Base-by-base conservation (phyloP, 1,140 invertebrate genomes). In the Drosophila insularis region DNA sequence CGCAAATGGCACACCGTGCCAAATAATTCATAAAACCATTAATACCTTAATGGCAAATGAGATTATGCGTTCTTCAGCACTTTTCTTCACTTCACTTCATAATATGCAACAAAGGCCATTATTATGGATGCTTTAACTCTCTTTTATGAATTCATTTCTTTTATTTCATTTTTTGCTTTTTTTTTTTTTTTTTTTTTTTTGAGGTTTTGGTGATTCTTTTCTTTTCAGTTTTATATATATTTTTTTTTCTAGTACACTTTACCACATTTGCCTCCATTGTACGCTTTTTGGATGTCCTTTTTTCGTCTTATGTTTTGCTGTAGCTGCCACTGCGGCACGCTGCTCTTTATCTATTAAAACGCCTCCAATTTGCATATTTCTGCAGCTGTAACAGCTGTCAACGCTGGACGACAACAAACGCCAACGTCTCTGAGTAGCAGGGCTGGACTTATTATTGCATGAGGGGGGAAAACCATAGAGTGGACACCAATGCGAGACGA, bases 261-360 rank as follows among this genome's bases (percentile, higher is more conserved):
- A 37, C 43, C 68, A 39, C 63, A 71, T 54, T 78, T 72, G 73
- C 74, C 46, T 58, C 73, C 73, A 87, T 87, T 84, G 76, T 82
- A 65, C 74, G 68, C 37, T 56, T 19, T 66, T 50, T 66, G 56
- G 56, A 46, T 69, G 70, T 82, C 74, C 74, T 80, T 74, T 87
- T 89, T 89, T 89, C 84, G 84, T 82, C 76, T 78, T 87, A 81
- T 80, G 72, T 70, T 73, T 81, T 80, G 80, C 62, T 64, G 32
- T 63, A 7, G 76, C 43, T 68, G 27, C 58, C 60, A 58, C 63
- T 55, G 71, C 74, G 78, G 74, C 74, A 81, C 82, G 71, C 68
- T 87, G 82, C 82, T 89, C 80, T 87, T 87, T 87, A 87, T 87
- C 82, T 87, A 87, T 82, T 87, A 87, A 84, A 87, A 89, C 82